Base-by-base conservation (phyloP, 2,113 vertebrate species). In the Nipponia nippon region DNA sequence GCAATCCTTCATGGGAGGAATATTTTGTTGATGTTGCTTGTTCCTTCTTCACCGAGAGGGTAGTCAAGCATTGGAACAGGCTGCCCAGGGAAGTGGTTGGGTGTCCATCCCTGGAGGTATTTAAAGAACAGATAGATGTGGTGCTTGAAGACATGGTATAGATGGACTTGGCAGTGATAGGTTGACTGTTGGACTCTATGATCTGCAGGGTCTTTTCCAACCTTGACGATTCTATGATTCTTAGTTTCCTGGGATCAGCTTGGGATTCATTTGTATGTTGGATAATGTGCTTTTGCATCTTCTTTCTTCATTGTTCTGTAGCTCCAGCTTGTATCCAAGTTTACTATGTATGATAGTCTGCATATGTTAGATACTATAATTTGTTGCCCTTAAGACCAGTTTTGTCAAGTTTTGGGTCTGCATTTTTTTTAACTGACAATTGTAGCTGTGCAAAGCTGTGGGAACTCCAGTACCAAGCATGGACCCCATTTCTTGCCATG, bases 1-100 rank as follows among this genome's bases (percentile, higher is more conserved):
- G 49, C 4, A 8, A 1, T 50, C 7, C 16, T 89, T 49, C 0
- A 0, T 19, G 38, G 34, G 22, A 2, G 3, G 49, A 65, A 13
- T 62, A 19, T 25, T 83, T 44, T 55, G 27, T 56, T 69, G 11
- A 52, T 3, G 1, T 30, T 91, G 16, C 15, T 47, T 13, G 9
- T 63, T 75, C 56, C 8, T 70, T 67, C 29, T 40, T 72, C n/a
- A n/a, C n/a, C n/a, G n/a, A n/a, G n/a, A n/a, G n/a, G n/a, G n/a
- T n/a, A n/a, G n/a, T n/a, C n/a, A n/a, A n/a, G n/a, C n/a, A n/a
- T n/a, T n/a, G n/a, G n/a, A n/a, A n/a, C n/a, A n/a, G n/a, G n/a
- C n/a, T n/a, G n/a, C n/a, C n/a, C n/a, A n/a, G n/a, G n/a, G n/a
- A n/a, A n/a, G n/a, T n/a, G n/a, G n/a, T n/a, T n/a, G n/a, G n/a